Evolutionary conservation across 2,888 invertebrate genomes (phyloP).

Genomic region (Plebejus anna): DNA sequence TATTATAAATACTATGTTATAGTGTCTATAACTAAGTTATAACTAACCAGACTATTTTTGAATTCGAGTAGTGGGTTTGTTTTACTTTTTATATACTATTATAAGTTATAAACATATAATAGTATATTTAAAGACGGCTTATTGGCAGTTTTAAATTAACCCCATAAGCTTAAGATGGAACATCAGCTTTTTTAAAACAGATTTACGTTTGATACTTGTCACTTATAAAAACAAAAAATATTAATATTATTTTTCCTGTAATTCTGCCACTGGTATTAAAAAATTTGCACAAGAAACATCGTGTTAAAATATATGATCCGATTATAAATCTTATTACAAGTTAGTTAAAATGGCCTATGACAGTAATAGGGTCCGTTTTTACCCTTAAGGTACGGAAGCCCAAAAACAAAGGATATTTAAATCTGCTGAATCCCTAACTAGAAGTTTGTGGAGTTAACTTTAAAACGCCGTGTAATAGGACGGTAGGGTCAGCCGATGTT

Average conservation of each 20-base stretch:
- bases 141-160: slow-evolving; percentile 7
- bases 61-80: slow-evolving; percentile 14
- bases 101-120: neutral
- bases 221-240: no score
- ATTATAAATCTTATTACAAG: no score
- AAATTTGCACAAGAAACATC: no score
- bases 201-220: neutral
- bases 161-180: neutral
- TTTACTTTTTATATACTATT: neutral
- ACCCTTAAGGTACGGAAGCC: no score
- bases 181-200: neutral
- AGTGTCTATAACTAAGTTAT: neutral
- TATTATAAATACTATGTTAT: slow-evolving; percentile 2
- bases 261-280: no score
- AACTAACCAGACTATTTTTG: slow-evolving; percentile 17
- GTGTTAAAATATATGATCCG: no score
- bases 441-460: neutral
- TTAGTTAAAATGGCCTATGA: no score
- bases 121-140: neutral
- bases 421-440: neutral
- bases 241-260: no score
- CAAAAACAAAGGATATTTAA: neutral
- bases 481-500: neutral
- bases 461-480: neutral
- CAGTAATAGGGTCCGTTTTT: no score